Evolutionary conservation across 2,797 vertebrate genomes (phyloP).

Genomic region (Toxotes lorentzi): DNA sequence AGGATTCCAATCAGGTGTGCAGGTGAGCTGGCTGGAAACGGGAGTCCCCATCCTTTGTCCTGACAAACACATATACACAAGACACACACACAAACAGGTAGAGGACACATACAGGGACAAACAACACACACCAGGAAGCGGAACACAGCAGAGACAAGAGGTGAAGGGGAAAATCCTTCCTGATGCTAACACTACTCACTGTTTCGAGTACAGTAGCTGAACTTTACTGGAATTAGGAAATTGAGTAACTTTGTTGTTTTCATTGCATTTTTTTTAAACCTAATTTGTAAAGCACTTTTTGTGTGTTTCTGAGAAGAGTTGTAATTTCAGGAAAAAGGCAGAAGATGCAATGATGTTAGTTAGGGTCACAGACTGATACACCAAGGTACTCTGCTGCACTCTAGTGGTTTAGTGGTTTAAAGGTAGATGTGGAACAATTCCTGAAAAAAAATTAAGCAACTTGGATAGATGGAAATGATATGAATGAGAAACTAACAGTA

Average conservation of each 20-base stretch:
- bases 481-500: background rate
- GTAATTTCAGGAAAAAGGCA: background rate
- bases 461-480: too few species aligned
- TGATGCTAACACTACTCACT: background rate
- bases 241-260: background rate
- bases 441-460: too few species aligned
- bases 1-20: too few species aligned
- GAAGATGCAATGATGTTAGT: background rate
- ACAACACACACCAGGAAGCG: too few species aligned
- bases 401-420: constrained; percentile 31
- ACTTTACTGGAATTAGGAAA: background rate
- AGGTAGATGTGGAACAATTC: background rate
- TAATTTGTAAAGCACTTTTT: background rate
- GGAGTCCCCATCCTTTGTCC: too few species aligned
- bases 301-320: background rate
- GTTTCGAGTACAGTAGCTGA: background rate
- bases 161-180: too few species aligned
- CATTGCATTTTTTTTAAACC: too few species aligned
- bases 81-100: too few species aligned
- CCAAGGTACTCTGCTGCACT: constrained; percentile 29
- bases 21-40: too few species aligned
- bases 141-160: too few species aligned
- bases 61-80: too few species aligned
- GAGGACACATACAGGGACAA: too few species aligned
- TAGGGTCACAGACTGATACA: background rate